These are phyloP conservation scores for Elachura formosa DNA, from an alignment of 2,113 vertebrate genomes.

Conservation along the genomic window DNA sequence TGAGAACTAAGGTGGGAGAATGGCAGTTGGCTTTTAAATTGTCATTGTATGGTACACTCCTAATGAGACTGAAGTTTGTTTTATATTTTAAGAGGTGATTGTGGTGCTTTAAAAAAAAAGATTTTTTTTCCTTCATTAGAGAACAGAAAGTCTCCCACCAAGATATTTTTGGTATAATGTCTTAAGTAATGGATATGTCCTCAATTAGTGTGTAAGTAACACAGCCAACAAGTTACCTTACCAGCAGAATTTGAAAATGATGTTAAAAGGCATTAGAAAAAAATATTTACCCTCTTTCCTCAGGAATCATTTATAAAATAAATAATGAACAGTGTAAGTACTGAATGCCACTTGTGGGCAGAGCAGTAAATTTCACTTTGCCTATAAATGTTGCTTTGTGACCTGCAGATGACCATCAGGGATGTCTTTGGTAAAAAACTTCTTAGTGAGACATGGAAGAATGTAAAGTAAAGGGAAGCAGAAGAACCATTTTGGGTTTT, in stretches of 20 bases:
- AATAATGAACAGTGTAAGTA: background rate
- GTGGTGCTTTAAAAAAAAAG: background rate
- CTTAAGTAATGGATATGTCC: background rate
- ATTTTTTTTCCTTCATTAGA: background rate
- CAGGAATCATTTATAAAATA: background rate
- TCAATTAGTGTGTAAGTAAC: background rate
- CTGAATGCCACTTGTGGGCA: background rate
- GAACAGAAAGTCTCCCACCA: background rate
- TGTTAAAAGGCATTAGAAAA: background rate
- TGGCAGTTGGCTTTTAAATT: background rate
- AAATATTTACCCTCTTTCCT: background rate
- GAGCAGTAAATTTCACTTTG: background rate
- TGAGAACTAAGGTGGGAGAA: background rate
- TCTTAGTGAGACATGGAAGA: background rate
- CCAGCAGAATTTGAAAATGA: background rate
- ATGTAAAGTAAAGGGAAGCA: background rate
- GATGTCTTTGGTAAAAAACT: background rate
- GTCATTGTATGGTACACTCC: rapidly evolving
- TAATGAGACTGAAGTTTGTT: background rate
- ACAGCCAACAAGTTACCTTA: background rate
- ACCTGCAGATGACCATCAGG: background rate
- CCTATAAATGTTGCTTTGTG: background rate
- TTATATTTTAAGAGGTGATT: background rate
- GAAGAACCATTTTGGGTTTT: background rate
- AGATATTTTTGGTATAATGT: background rate